Evolutionary conservation across 2,113 vertebrate species (phyloP).

Genomic region (Aythya baeri): DNA sequence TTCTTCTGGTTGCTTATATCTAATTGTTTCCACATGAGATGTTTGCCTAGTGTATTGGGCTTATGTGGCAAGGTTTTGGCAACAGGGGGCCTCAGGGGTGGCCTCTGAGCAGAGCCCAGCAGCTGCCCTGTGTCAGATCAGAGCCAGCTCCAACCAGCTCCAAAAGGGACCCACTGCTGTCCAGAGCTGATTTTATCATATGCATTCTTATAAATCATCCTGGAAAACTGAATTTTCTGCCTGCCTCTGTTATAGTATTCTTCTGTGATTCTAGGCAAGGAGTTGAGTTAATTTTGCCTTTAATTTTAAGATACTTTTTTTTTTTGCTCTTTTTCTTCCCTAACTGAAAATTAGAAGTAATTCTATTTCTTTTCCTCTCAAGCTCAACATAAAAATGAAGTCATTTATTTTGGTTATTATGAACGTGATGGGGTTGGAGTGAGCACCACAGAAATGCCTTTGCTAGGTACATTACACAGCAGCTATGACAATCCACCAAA

Average conservation of each 20-base stretch:
- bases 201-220: not conserved
- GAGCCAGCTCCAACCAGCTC: too few species aligned
- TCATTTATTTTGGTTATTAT: not conserved
- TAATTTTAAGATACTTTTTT: not conserved
- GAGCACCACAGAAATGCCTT: not conserved
- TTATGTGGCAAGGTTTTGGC: too few species aligned
- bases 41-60: not conserved
- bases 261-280: not conserved
- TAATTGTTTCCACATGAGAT: not conserved
- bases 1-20: not conserved
- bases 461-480: rapidly evolving
- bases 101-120: too few species aligned
- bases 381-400: not conserved
- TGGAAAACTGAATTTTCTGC: not conserved
- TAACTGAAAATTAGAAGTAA: not conserved
- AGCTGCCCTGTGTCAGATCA: too few species aligned
- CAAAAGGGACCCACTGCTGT: too few species aligned
- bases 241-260: not conserved
- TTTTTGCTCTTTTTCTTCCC: not conserved
- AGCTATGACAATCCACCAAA: not conserved
- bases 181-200: not conserved
- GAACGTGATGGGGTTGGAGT: not conserved
- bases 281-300: not conserved
- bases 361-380: not conserved
- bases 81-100: too few species aligned